These are phyloP conservation scores for Mongoloraphidia duomilia DNA, from an alignment of 2,888 invertebrate species.

Conservation along the genomic window DNA sequence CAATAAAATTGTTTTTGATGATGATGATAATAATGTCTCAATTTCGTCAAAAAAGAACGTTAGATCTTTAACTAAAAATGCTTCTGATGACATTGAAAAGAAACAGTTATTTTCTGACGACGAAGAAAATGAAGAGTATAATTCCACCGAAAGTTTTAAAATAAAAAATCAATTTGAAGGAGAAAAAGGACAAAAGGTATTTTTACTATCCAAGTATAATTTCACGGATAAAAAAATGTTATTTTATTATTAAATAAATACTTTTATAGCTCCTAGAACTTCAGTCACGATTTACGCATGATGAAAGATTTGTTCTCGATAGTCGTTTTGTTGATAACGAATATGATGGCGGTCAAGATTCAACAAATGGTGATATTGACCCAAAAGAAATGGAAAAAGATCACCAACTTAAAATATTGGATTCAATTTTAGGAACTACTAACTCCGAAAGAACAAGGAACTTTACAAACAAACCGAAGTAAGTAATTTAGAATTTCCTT, in stretches of 20 bases:
- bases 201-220: conserved; percentile 5
- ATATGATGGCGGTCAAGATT: conserved; percentile 22
- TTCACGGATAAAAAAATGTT: conserved; percentile 4
- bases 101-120: conserved; percentile 31
- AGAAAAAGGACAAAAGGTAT: conserved; percentile 44
- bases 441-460: too few relatives aligned
- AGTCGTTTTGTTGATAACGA: conserved; percentile 53
- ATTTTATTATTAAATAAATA: neutral
- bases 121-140: conserved; percentile 34
- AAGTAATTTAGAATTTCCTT: too few relatives aligned
- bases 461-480: too few relatives aligned
- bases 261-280: conserved; percentile 45
- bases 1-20: conserved; percentile 50
- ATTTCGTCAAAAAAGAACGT: neutral
- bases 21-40: conserved; percentile 27
- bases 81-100: conserved; percentile 13
- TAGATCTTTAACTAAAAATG: conserved; percentile 1
- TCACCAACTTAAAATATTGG: conserved; percentile 35
- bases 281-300: conserved; percentile 57
- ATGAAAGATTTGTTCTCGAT: conserved; percentile 62
- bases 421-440: conserved; percentile 25
- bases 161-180: conserved; percentile 53
- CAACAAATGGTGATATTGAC: conserved; percentile 19
- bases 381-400: conserved; percentile 23
- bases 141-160: conserved; percentile 40